phyloP scores from a whole-genome alignment of 2,797 vertebrate species.

The Naso thynnoides region DNA sequence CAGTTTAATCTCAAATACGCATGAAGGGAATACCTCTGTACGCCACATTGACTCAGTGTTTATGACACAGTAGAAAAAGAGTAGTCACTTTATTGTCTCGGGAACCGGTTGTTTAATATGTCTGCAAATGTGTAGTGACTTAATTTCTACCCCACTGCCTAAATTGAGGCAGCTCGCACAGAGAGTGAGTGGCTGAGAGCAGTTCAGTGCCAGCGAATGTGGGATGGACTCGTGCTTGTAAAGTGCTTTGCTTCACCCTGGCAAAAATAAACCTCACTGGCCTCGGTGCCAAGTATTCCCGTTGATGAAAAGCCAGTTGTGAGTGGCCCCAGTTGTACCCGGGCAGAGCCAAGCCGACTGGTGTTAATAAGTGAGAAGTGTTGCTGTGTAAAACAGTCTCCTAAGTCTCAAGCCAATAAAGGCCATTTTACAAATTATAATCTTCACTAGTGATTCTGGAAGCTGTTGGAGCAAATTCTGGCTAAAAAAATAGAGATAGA shows the following conservation, averaged over 20 bases:
- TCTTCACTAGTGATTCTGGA: constrained; percentile 48
- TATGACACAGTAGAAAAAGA: constrained; percentile 15
- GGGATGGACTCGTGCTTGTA: constrained; percentile 55
- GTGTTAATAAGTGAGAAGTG: constrained; percentile 70
- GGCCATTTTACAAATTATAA: constrained; percentile 62
- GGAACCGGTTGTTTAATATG: constrained; percentile 40
- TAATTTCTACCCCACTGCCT: constrained; percentile 43
- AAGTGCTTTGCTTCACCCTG: constrained; percentile 58
- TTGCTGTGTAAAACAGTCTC: constrained; percentile 55
- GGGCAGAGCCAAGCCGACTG: constrained; percentile 63
- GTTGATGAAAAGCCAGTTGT: constrained; percentile 72
- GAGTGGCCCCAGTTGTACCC: constrained; percentile 65
- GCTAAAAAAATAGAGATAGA: background rate
- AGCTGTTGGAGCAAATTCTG: constrained; percentile 5
- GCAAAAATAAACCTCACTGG: constrained; percentile 65
- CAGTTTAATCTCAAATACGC: constrained; percentile 52
- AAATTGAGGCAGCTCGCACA: constrained; percentile 28
- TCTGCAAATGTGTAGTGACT: constrained; percentile 57
- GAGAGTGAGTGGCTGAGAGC: constrained; percentile 19
- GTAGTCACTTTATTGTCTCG: constrained; percentile 43
- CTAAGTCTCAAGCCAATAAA: constrained; percentile 61
- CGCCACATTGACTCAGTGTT: constrained; percentile 29
- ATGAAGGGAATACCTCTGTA: constrained; percentile 42
- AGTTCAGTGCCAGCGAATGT: constrained; percentile 52
- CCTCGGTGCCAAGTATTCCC: constrained; percentile 66